Percentiles rank a stretch among this genome's conserved stretches.
Conservation (phyloP, 2,113 vertebrate genomes). For the Gnathonemus longibarbis region DNA sequence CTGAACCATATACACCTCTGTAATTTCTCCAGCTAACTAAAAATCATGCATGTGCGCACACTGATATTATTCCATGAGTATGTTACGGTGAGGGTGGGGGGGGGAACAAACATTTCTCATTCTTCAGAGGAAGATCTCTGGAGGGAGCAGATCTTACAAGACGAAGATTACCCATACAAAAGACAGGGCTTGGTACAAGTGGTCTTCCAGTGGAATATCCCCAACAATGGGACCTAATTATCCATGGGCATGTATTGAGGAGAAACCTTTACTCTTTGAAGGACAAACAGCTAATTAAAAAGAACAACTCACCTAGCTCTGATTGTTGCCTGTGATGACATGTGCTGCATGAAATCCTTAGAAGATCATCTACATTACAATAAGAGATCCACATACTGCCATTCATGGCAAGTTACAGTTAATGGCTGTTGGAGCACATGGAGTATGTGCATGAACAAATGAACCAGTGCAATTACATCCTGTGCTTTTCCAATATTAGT, state of each 20-base stretch:
- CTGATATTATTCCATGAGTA: slow-evolving; percentile 31
- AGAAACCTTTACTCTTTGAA: slow-evolving; percentile 60
- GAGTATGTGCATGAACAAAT: neutral
- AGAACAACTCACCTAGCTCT: slow-evolving; percentile 59
- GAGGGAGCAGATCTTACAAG: slow-evolving; percentile 57
- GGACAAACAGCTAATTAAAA: slow-evolving; percentile 69
- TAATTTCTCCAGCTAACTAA: slow-evolving; percentile 72
- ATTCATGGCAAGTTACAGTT: neutral
- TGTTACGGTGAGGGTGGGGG: slow-evolving; percentile 9
- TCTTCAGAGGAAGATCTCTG: slow-evolving; percentile 40
- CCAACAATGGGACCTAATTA: slow-evolving; percentile 63
- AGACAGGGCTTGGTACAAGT: slow-evolving; percentile 49
- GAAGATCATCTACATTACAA: slow-evolving; percentile 6
- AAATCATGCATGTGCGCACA: slow-evolving; percentile 36
- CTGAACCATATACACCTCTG: slow-evolving; percentile 49
- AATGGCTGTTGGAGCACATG: neutral
- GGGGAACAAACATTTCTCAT: slow-evolving; percentile 53
- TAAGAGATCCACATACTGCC: neutral
- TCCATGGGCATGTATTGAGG: slow-evolving; percentile 45
- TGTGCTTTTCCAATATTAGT: neutral
- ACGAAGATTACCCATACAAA: slow-evolving; percentile 64
- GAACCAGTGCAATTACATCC: neutral
- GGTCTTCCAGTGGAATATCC: slow-evolving; percentile 45
- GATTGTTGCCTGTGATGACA: slow-evolving; percentile 53
- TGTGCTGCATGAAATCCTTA: slow-evolving; percentile 26